Conservation (phyloP, 2,113 vertebrate genomes). For the Lepidothrix coronata region DNA sequence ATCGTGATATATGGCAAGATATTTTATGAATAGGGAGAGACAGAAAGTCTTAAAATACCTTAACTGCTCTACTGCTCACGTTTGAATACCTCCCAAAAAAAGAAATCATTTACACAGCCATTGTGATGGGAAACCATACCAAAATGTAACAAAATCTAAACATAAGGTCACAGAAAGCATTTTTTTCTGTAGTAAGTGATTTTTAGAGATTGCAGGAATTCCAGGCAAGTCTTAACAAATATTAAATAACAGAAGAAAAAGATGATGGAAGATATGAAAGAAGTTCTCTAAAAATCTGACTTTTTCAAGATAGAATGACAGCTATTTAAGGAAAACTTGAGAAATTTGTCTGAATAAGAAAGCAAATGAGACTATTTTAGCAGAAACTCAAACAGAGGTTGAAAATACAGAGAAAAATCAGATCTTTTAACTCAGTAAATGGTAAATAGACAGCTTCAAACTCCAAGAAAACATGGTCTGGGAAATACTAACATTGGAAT, state of each 20-base stretch:
- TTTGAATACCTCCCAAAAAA: background rate
- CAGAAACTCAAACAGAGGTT: background rate
- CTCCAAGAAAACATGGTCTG: background rate
- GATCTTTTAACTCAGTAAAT: background rate
- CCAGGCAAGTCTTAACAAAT: background rate
- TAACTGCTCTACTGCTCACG: background rate
- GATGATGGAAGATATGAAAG: background rate
- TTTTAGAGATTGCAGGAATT: background rate
- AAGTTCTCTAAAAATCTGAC: background rate
- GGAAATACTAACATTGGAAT: background rate
- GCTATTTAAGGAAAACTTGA: background rate
- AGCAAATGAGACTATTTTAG: background rate
- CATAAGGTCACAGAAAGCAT: background rate
- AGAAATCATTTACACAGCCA: background rate
- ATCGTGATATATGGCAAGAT: background rate
- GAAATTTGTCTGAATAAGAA: background rate
- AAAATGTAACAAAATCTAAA: background rate
- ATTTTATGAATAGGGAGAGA: background rate
- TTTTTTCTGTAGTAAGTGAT: background rate
- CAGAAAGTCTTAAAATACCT: background rate
- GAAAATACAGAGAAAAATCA: background rate
- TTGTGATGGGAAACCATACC: background rate
- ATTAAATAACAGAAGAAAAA: background rate
- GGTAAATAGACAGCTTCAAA: background rate
- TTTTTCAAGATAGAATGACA: background rate